Conservation (phyloP, 2,113 vertebrate genomes). For the Erpornis zantholeuca region DNA sequence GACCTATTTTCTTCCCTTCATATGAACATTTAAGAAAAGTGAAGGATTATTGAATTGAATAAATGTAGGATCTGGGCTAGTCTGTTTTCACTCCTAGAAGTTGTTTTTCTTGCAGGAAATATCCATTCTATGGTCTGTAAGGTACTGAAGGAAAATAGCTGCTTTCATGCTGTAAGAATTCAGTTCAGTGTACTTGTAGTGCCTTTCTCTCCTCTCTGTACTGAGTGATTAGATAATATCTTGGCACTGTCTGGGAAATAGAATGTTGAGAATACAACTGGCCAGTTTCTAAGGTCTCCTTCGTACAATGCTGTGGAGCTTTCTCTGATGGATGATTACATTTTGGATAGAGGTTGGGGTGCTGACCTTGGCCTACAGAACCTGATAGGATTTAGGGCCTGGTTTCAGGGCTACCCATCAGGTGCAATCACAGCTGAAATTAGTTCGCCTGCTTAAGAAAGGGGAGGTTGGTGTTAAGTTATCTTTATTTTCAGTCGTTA, state of each 20-base stretch:
- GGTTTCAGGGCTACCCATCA: not conserved
- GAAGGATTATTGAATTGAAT: not conserved
- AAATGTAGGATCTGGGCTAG: not conserved
- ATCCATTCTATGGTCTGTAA: not conserved
- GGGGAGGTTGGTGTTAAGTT: not conserved
- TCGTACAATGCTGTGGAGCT: not conserved
- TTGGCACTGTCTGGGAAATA: not conserved
- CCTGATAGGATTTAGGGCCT: not conserved
- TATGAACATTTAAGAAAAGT: not conserved
- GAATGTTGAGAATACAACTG: not conserved
- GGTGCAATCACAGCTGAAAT: not conserved
- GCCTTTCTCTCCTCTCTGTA: not conserved
- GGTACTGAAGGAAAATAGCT: not conserved
- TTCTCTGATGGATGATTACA: not conserved
- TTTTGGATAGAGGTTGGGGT: not conserved
- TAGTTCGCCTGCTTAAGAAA: not conserved
- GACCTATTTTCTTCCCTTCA: not conserved
- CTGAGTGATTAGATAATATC: not conserved
- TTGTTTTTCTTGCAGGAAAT: not conserved
- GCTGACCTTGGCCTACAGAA: not conserved
- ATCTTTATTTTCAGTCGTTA: not conserved
- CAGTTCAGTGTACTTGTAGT: not conserved
- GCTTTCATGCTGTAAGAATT: not conserved
- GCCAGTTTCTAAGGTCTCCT: not conserved
- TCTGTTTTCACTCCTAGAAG: not conserved